phyloP scores from a whole-genome alignment of 23 tunicate genomes.

The Halocynthia roretzi region DNA sequence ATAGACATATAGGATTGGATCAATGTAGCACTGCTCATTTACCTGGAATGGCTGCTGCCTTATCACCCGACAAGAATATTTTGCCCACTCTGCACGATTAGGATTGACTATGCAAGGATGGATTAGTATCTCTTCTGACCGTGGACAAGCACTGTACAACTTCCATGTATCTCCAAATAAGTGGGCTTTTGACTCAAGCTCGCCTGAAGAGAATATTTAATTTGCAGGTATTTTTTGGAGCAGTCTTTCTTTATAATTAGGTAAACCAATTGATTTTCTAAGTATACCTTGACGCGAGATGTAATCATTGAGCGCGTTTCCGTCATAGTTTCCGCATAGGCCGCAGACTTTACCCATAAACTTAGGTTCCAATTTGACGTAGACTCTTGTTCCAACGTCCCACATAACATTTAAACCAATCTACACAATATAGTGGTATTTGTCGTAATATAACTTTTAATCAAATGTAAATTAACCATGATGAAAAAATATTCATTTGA shows the following conservation, averaged over 20 bases:
- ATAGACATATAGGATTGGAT: too few relatives aligned
- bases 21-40: too few relatives aligned
- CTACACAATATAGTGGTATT: constrained; percentile 12
- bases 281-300: constrained; percentile 65
- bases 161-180: constrained; percentile 87
- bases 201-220: constrained; percentile 34
- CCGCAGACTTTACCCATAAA: constrained; percentile 73
- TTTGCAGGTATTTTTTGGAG: not conserved
- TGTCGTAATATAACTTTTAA: not conserved
- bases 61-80: constrained; percentile 53
- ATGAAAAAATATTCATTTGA: not conserved
- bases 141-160: constrained; percentile 71
- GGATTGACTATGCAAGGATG: constrained; percentile 83
- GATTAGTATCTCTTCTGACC: constrained; percentile 77
- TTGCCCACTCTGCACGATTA: constrained; percentile 81
- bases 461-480: not conserved
- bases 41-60: constrained; percentile 49
- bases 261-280: not conserved
- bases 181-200: constrained; percentile 33
- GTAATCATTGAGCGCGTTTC: constrained; percentile 79
- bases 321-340: constrained; percentile 87
- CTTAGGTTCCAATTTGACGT: constrained; percentile 79
- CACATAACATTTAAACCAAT: constrained; percentile 82
- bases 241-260: not conserved
- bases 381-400: constrained; percentile 93